Base-by-base conservation (phyloP, 2,113 vertebrate species). In the Equus przewalskii region DNA sequence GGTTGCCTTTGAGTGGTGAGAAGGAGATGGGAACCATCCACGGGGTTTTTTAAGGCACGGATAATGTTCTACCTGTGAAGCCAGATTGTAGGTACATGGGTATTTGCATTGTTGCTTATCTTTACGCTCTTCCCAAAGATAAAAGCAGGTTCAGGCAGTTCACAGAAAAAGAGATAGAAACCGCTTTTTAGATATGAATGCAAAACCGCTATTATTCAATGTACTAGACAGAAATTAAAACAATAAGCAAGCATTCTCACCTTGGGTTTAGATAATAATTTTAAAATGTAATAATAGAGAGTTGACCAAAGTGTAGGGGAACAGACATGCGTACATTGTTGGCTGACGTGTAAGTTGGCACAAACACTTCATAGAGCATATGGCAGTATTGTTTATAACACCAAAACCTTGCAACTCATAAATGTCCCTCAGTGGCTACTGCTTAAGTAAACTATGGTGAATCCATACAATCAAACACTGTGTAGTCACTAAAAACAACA, bases 171-270 rank as follows among this genome's bases (percentile, higher is more conserved):
- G 10, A 81, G 78, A 24, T 24, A 64, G 5, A 81, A 69, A 72
- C 22, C 58, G 7, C 11, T 85, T 58, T 96, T 62, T 54, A 86
- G 85, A 78, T 87, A 72, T 54, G 51, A 73, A 79, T 30, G 11
- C 8, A 30, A 21, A 70, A 41, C 28, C 26, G 69, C 5, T 80
- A 49, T 94, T 26, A 67, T 36, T 24, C 19, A 73, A 51, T 41
- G 8, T 54, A 41, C n/a, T 86, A 90, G 82, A 86, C n/a, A 54
- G n/a, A 72, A 81, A 62, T 75, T 78, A 78, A 86, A 94, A 89
- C 15, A 78, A 78, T 62, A 84, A 62, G 5, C 12, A 85, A 90
- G 62, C 11, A 58, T 22, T 76, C 89, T 91, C 12, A 93, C 46
- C 33, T 56, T 30, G 56, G 28, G 96, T 89, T 95, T 91, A 69